Conservation (phyloP, 2,797 vertebrate species). For the Okamejei kenojei region DNA sequence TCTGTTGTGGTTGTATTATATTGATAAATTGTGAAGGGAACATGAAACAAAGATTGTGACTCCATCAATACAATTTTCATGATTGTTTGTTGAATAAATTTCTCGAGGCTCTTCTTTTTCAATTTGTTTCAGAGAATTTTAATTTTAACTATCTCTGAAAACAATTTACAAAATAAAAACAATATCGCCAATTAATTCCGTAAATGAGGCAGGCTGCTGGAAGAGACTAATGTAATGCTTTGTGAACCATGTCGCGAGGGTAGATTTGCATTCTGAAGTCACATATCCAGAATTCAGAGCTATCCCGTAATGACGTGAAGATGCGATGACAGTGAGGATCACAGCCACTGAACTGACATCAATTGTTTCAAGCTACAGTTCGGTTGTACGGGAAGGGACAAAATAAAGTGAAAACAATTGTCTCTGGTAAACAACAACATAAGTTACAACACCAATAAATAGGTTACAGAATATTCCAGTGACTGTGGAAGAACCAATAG, state of each 20-base stretch:
- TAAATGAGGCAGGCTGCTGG: not conserved
- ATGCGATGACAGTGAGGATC: not conserved
- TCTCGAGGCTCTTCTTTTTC: not conserved
- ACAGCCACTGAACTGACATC: not conserved
- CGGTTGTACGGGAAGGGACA: not conserved
- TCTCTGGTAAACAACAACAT: not conserved
- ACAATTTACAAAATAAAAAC: not conserved
- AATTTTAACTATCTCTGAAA: not conserved
- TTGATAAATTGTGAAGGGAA: not conserved
- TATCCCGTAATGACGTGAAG: not conserved
- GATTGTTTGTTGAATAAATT: not conserved
- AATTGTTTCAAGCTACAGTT: not conserved
- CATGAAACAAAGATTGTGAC: not conserved
- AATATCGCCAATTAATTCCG: not conserved
- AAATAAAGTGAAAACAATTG: not conserved
- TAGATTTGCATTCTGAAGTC: not conserved
- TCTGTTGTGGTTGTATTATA: not conserved
- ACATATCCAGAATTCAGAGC: not conserved
- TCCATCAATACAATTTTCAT: not conserved
- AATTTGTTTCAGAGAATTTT: not conserved
- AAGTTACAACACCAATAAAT: not conserved
- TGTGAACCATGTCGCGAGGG: not conserved
- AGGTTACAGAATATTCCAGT: not conserved
- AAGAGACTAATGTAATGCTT: not conserved
- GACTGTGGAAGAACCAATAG: not conserved